Base-by-base conservation (phyloP, 2,797 vertebrate species). In the Xenentodon cancila region DNA sequence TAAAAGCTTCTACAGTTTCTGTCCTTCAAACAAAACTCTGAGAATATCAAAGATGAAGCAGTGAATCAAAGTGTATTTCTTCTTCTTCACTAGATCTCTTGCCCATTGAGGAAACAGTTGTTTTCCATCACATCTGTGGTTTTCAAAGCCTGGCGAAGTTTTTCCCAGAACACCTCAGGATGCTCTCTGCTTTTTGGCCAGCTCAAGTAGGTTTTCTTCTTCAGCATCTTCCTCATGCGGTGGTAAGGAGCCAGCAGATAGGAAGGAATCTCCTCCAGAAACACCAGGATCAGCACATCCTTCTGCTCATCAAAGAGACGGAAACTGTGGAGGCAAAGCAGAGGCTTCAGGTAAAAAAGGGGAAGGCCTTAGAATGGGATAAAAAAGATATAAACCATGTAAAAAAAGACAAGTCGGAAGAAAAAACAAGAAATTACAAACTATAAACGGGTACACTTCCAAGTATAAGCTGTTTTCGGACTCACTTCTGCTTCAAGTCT, bases 221-320 rank as follows among this genome's bases (percentile, higher is more conserved):
- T 93, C 61, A 94, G 82, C 64, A 94, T 64, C 44, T 86, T 91
- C 67, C 91, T 92, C 84, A 93, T 91, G 64, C 89, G 83, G 78
- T 93, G 72, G 65, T 88, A 90, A 0, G 90, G 91, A 53, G 92
- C 89, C 58, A 94, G 78, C 51, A 79, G 63, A 8, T 9, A 19
- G n/a, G 21, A 4, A 4, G 88, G 86, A 43, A 94, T 87, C 12
- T 94, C 91, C 84, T 92, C 90, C 61, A 93, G 72, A 0, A 94
- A 93, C 44, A 93, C 69, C 71, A 93, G 70, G 66, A 94, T 82
- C 67, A 93, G 65, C 16, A 93, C 91, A 5, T 94, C 92, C 55
- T 88, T 91, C 59, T 85, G 65, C 73, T 94, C 92, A 1, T 93
- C 91, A 9, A 94, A 93, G 53, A 94, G 84, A 17, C 90, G 86